phyloP scores from a whole-genome alignment of 1,140 invertebrate species.

The Atta colombica region DNA sequence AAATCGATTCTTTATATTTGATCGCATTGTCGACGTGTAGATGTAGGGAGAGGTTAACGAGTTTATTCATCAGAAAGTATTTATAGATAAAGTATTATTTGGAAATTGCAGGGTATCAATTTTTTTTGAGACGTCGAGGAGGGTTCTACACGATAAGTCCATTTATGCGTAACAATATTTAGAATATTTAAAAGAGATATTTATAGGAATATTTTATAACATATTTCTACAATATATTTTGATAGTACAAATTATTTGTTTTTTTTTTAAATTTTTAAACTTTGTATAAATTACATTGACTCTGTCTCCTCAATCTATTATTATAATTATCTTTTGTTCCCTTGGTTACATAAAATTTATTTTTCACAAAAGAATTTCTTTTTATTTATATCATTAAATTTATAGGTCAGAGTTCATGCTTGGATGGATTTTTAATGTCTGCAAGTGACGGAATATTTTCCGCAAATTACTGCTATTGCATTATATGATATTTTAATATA shows the following conservation, averaged over 20 bases:
- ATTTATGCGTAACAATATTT: neutral
- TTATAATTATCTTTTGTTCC: neutral
- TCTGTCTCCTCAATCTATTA: neutral
- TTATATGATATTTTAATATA: conserved; percentile 37
- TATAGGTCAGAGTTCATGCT: conserved; percentile 14
- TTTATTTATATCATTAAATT: neutral
- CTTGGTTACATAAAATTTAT: neutral
- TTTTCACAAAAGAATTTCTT: neutral
- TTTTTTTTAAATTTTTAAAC: neutral
- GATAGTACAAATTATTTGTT: neutral
- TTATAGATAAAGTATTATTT: conserved; percentile 10
- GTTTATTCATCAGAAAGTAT: conserved; percentile 13
- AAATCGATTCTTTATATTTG: conserved; percentile 55
- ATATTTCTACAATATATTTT: neutral
- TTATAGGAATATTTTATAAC: neutral
- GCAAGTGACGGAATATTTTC: conserved; percentile 13
- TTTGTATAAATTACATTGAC: neutral
- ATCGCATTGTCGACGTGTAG: conserved; percentile 42
- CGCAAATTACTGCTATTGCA: conserved; percentile 5
- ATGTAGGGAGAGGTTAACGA: conserved; percentile 23
- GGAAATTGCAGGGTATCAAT: neutral
- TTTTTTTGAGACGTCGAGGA: neutral
- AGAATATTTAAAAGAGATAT: neutral
- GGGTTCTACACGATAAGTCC: neutral
- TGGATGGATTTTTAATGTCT: conserved; percentile 1